Evolutionary conservation across 2,113 vertebrate species (phyloP).

Genomic region (Myotis brandtii): DNA sequence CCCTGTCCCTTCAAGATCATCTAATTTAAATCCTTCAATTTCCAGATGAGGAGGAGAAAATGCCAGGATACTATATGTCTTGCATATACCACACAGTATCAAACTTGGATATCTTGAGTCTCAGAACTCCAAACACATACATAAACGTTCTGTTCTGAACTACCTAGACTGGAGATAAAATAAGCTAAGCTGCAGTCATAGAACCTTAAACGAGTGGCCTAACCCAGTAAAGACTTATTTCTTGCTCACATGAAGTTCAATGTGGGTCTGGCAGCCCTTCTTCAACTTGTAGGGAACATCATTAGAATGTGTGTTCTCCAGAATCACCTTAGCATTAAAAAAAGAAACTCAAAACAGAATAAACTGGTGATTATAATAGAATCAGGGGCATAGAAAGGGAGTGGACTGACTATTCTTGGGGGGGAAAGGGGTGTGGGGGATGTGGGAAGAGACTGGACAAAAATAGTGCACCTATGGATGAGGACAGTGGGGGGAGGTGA

Average conservation of each 20-base stretch:
- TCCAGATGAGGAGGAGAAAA: neutral
- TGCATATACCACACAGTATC: neutral
- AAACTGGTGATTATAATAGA: no score
- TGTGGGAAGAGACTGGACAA: no score
- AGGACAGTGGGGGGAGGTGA: no score
- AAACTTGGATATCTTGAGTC: neutral
- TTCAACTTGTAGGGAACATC: neutral
- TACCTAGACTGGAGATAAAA: neutral
- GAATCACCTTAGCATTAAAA: neutral
- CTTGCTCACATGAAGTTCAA: neutral
- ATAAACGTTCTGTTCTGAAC: neutral
- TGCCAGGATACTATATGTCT: neutral
- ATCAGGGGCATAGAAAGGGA: no score
- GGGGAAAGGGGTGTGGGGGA: no score
- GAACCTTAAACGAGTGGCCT: neutral
- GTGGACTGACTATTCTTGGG: no score
- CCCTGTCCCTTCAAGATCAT: neutral
- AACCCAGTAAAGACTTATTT: conserved; percentile 4
- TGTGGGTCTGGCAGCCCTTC: neutral
- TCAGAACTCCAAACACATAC: neutral
- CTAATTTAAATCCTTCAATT: neutral
- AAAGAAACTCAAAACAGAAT: neutral
- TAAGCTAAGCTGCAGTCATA: neutral
- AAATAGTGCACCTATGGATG: no score
- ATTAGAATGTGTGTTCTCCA: neutral